Conservation (phyloP, 2,888 invertebrate genomes). For the Polyommatus iphigenia region DNA sequence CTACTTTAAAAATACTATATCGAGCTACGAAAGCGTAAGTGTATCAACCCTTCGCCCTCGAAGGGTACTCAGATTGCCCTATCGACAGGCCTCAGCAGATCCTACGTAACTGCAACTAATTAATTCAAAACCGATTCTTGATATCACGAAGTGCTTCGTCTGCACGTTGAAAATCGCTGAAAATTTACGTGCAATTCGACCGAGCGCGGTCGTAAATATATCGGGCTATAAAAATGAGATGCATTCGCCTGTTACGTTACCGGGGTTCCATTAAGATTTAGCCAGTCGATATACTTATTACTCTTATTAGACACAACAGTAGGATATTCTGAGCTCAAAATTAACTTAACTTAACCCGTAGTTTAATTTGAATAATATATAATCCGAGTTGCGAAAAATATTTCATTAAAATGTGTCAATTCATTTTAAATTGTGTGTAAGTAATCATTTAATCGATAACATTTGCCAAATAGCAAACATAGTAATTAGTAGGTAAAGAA, state of each 20-base stretch:
- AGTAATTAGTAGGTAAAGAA: too few relatives aligned
- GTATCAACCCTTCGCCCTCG: neutral
- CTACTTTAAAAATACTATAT: neutral
- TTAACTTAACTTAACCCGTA: too few relatives aligned
- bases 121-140: constrained; percentile 28
- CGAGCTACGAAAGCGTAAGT: neutral
- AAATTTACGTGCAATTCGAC: constrained; percentile 67
- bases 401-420: too few relatives aligned
- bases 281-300: neutral
- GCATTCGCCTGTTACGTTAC: constrained; percentile 58
- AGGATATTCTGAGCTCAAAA: too few relatives aligned
- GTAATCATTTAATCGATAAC: too few relatives aligned
- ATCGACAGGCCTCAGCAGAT: constrained; percentile 25
- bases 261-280: constrained; percentile 1
- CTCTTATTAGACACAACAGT: neutral
- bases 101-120: constrained; percentile 5
- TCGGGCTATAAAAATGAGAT: constrained; percentile 67
- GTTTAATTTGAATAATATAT: too few relatives aligned
- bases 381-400: too few relatives aligned
- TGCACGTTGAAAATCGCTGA: constrained; percentile 57
- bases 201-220: constrained; percentile 72
- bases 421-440: too few relatives aligned
- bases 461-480: too few relatives aligned
- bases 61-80: neutral
- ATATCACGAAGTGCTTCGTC: constrained; percentile 26